A percentile compares a stretch with the other conserved stretches of the same genome.
Conservation (phyloP, 2,113 vertebrate species). For the Phaethornis superciliosus region DNA sequence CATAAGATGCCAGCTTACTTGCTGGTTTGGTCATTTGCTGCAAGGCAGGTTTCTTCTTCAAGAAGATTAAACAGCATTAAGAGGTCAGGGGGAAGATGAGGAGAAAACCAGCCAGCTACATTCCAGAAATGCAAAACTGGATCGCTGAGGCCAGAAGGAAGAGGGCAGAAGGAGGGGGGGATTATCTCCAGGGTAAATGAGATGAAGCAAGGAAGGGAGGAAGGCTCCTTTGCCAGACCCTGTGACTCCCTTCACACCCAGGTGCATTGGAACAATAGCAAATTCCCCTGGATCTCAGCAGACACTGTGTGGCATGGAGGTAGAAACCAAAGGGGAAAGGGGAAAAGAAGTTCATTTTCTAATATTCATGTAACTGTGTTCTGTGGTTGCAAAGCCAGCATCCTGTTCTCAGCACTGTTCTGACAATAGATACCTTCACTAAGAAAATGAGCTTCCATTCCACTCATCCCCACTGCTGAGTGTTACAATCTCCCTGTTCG, state of each 20-base stretch:
- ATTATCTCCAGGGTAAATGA: conserved; percentile 42
- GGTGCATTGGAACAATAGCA: conserved; percentile 51
- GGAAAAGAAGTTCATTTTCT: conserved; percentile 58
- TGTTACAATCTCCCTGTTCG: not conserved
- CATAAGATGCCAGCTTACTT: not conserved
- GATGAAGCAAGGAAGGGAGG: conserved; percentile 1
- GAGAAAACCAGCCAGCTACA: conserved; percentile 42
- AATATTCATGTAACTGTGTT: not conserved
- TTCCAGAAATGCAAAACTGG: conserved; percentile 50
- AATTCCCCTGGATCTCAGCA: conserved; percentile 21
- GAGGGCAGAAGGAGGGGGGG: conserved; percentile 29
- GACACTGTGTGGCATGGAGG: conserved; percentile 32
- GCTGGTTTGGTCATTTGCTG: not conserved
- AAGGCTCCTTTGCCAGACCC: conserved; percentile 42
- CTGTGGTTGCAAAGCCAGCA: not conserved
- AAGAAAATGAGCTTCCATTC: not conserved
- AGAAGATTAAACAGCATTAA: conserved; percentile 62
- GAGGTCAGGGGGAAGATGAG: conserved; percentile 55
- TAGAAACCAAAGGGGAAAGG: conserved; percentile 62
- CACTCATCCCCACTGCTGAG: not conserved
- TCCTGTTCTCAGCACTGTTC: not conserved
- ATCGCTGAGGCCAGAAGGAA: not conserved
- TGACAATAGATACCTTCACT: not conserved
- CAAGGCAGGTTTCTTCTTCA: conserved; percentile 32
- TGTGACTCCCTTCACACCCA: conserved; percentile 60